Evolutionary conservation across 2,797 vertebrate genomes (phyloP).

Genomic region (Chelidonichthys spinosus): DNA sequence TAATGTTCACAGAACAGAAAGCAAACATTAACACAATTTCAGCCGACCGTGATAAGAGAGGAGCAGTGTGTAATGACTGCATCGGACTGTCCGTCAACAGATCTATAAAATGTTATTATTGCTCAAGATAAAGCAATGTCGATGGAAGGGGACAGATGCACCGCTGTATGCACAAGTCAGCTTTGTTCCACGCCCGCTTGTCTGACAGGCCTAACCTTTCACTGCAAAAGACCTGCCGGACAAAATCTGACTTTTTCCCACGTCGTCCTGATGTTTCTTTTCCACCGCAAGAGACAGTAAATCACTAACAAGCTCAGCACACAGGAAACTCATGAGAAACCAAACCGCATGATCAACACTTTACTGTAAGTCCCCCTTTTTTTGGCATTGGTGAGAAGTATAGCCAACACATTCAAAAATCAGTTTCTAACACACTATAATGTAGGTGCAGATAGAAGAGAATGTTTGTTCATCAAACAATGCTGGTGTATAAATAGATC

Average conservation of each 20-base stretch:
- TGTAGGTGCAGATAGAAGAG: neutral
- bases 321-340: slow-evolving; percentile 18
- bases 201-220: slow-evolving; percentile 65
- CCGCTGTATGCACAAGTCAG: slow-evolving; percentile 58
- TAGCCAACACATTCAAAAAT: neutral
- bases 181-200: slow-evolving; percentile 65
- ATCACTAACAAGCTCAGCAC: slow-evolving; percentile 31
- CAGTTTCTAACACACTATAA: neutral
- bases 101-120: slow-evolving; percentile 84
- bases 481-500: neutral
- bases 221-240: slow-evolving; percentile 53
- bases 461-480: neutral
- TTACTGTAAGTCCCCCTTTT: neutral
- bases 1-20: slow-evolving; percentile 58
- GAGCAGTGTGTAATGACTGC: slow-evolving; percentile 63
- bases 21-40: slow-evolving; percentile 68
- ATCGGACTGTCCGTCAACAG: slow-evolving; percentile 73
- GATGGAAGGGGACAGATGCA: slow-evolving; percentile 62
- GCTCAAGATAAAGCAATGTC: slow-evolving; percentile 65
- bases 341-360: slow-evolving; percentile 9
- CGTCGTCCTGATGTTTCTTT: slow-evolving; percentile 27
- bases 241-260: slow-evolving; percentile 41
- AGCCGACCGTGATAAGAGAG: slow-evolving; percentile 68
- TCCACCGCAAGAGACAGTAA: slow-evolving; percentile 36
- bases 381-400: neutral